Evolutionary conservation across 2,888 invertebrate genomes (phyloP).

Genomic region (Tribolium freemani): DNA sequence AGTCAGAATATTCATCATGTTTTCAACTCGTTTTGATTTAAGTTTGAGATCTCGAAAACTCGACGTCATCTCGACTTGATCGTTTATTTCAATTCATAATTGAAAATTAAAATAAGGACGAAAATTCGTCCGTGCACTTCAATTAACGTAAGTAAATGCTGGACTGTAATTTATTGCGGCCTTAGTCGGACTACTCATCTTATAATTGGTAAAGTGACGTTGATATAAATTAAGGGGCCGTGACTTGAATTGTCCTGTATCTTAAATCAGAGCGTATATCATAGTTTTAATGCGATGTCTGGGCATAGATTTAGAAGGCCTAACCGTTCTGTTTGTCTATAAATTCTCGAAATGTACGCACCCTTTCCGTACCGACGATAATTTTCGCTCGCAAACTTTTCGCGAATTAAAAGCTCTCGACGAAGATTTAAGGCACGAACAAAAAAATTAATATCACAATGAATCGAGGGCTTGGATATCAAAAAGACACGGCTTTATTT

Average conservation of each 20-base stretch:
- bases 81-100: conserved; percentile 22
- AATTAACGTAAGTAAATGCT: conserved; percentile 66
- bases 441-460: neutral
- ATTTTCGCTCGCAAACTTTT: neutral
- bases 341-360: conserved; percentile 66
- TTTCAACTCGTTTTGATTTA: conserved; percentile 41
- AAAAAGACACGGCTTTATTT: too few relatives aligned
- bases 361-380: conserved; percentile 53
- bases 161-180: conserved; percentile 67
- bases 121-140: conserved; percentile 34
- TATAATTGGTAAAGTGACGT: conserved; percentile 69
- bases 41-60: conserved; percentile 24
- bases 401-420: neutral
- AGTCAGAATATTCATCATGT: conserved; percentile 74
- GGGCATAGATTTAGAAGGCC: conserved; percentile 65
- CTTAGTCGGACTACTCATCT: conserved; percentile 63
- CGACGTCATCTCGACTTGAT: conserved; percentile 19
- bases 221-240: conserved; percentile 69
- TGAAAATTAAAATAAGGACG: conserved; percentile 31
- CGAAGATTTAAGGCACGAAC: neutral
- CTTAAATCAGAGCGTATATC: conserved; percentile 69
- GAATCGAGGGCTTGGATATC: neutral
- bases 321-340: conserved; percentile 67
- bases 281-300: conserved; percentile 68
- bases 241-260: conserved; percentile 68